Base-by-base conservation (phyloP, 2,888 invertebrate species). In the Dione vanillae region DNA sequence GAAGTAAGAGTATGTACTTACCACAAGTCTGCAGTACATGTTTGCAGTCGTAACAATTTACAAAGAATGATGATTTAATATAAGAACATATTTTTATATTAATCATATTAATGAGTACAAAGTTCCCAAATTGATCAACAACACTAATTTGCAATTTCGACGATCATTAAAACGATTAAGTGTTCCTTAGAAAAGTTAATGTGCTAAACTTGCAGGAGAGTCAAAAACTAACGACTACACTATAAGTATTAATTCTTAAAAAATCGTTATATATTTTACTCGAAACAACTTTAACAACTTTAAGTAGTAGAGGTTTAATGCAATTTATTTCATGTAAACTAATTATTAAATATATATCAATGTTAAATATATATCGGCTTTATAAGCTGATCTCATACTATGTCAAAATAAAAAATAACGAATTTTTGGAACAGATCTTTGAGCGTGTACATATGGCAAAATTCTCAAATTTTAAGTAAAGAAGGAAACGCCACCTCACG, bases 51-150 rank as follows among this genome's bases (percentile, higher is more conserved):
- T 45, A 66, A n/a, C 27, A 7, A 7, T 37, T 37, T 54, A 16
- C 45, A 0, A 14, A 37, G 45, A 66, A 19, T 49, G 14, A 14
- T 16, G 20, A 41, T 59, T 19, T 12, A 56, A 45, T 35, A 37
- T 9, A 66, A 56, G 16, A 19, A 19, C 54, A 61, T 12, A 45
- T 16, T 37, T 66, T 45, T 66, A 66, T 56, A 66, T 66, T 35
- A 35, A 45, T 3, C 19, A 11, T 35, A 45, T 43, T 61, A 61
- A 61, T 61, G 27, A 61, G 43, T 45, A 61, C 10, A 61, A 45
- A 27, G 35, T 61, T 61, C 27, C 61, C 45, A 45, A 61, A 61
- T n/a, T 61, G 1, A n/a, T 35, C 45, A 27, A 27, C 45, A 45
- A 61, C 27, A 43, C 61, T 61, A 61, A 61, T 61, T 45, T 16